phyloP scores from a whole-genome alignment of 30 jellyfish, hydroid and myxozoan genomes.

The Aurelia aurita complex sp. Pacific region DNA sequence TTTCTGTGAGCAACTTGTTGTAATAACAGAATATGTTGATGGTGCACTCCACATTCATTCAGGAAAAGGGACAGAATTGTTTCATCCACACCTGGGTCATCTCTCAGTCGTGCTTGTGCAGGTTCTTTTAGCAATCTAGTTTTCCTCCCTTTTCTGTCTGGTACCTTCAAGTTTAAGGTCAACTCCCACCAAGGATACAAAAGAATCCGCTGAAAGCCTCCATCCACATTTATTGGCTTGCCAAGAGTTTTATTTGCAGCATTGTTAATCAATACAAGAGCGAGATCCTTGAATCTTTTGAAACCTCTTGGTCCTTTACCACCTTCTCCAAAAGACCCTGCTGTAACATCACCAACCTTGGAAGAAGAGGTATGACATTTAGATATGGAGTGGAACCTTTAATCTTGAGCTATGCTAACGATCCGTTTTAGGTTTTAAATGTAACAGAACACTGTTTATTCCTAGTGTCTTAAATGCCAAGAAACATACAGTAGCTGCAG shows the following conservation, averaged over 20 bases:
- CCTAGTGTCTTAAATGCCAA: no score
- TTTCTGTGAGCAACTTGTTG: neutral
- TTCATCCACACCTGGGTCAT: constrained; percentile 25
- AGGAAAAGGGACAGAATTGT: neutral
- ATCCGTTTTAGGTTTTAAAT: no score
- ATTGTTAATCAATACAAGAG: neutral
- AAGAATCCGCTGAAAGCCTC: constrained; percentile 8
- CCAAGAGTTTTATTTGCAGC: neutral
- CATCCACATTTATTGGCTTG: neutral
- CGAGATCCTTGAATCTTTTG: constrained; percentile 11
- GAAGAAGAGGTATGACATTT: neutral
- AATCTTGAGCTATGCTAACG: no score
- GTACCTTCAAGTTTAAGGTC: neutral
- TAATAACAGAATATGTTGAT: constrained; percentile 6
- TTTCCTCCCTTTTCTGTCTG: neutral
- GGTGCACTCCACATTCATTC: constrained; percentile 19
- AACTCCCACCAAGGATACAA: constrained; percentile 42
- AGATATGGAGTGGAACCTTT: no score
- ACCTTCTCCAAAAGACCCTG: constrained; percentile 19
- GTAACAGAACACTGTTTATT: no score
- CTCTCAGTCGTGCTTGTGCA: neutral
- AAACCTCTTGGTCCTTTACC: neutral
- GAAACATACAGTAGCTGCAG: no score
- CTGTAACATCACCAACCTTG: constrained; percentile 23
- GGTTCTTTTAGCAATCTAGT: constrained; percentile 2